A percentile compares a stretch with the other conserved stretches of the same genome.
Conservation (phyloP, 2,113 vertebrate species). For the Pontoporia blainvillei region DNA sequence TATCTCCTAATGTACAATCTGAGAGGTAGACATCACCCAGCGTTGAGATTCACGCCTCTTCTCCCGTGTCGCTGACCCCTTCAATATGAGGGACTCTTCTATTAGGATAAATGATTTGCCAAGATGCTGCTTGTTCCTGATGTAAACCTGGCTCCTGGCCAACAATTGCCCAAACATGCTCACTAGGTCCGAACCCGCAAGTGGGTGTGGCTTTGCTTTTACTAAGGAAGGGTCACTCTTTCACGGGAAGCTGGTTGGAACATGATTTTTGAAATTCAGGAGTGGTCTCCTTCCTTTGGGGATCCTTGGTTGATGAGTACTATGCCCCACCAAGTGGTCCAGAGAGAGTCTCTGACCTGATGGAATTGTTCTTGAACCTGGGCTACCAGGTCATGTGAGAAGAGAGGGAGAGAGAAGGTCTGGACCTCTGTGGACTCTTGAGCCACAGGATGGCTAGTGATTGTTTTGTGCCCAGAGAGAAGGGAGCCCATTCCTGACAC, state of each 20-base stretch:
- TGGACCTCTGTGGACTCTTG: neutral
- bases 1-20: neutral
- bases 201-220: neutral
- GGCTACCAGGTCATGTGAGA: neutral
- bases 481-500: neutral
- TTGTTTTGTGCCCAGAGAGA: neutral
- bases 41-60: neutral
- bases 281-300: neutral
- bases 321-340: neutral
- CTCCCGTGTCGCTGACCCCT: neutral
- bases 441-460: neutral
- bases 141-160: neutral
- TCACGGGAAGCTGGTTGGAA: neutral
- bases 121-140: neutral
- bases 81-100: neutral
- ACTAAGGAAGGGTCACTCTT: neutral
- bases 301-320: neutral
- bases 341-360: neutral
- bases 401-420: neutral
- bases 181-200: neutral
- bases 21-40: neutral
- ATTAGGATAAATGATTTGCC: neutral
- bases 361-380: neutral
- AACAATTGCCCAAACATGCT: neutral
- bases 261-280: neutral